Conservation (phyloP, 2,797 vertebrate species). For the Choloepus didactylus region DNA sequence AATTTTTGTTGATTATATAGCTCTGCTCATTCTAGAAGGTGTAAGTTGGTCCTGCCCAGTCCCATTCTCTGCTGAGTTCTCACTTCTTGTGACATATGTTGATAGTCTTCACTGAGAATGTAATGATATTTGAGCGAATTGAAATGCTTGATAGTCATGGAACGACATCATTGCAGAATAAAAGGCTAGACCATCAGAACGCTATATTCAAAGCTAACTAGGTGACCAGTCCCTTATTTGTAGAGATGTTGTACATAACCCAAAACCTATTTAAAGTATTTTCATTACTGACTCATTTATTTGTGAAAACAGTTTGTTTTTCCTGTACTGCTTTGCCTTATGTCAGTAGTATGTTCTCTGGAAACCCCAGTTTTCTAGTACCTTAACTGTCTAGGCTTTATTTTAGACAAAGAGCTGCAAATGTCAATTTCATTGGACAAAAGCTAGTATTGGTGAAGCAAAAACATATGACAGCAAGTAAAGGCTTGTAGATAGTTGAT, state of each 20-base stretch:
- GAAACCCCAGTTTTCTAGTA: constrained; percentile 71
- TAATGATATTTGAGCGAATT: neutral
- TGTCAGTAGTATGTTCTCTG: constrained; percentile 72
- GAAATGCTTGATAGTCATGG: constrained; percentile 9
- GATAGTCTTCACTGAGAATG: neutral
- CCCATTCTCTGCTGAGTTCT: neutral
- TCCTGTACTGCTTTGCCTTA: constrained; percentile 57
- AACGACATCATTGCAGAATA: neutral
- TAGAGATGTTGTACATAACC: constrained; percentile 24
- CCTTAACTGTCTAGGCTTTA: constrained; percentile 50
- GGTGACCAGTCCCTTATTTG: constrained; percentile 55
- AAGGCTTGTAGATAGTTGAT: constrained; percentile 61
- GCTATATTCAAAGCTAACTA: neutral
- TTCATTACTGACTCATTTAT: constrained; percentile 68
- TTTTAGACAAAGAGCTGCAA: constrained; percentile 78
- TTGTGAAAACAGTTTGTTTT: constrained; percentile 72
- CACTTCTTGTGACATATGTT: neutral
- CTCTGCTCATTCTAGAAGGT: neutral
- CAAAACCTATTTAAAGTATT: constrained; percentile 65
- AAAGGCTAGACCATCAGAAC: neutral
- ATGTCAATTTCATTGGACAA: constrained; percentile 64
- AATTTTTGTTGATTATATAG: constrained; percentile 18
- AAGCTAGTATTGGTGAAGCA: constrained; percentile 58
- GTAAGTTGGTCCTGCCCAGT: neutral
- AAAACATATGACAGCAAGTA: constrained; percentile 32